phyloP scores from a whole-genome alignment of 2,113 vertebrate genomes.

The Cochlearius cochlearius region DNA sequence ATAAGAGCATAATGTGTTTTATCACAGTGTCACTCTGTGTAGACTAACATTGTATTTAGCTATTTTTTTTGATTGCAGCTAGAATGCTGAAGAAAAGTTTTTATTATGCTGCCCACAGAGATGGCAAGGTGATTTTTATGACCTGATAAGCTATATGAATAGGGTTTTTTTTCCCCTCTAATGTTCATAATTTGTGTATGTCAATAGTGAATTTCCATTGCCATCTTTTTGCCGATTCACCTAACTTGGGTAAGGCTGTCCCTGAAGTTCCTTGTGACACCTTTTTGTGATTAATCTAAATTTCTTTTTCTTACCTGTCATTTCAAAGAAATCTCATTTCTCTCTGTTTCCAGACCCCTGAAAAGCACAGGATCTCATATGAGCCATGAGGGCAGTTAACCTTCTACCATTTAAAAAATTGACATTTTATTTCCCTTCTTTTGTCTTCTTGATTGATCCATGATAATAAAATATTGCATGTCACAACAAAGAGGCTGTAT shows the following conservation, averaged over 20 bases:
- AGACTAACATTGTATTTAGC: neutral
- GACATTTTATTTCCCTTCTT: neutral
- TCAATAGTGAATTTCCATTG: neutral
- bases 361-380: neutral
- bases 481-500: neutral
- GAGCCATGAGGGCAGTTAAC: neutral
- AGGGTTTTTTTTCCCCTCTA: neutral
- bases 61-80: neutral
- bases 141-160: neutral
- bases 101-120: neutral
- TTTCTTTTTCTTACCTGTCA: neutral
- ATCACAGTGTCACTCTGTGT: neutral
- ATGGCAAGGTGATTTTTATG: neutral
- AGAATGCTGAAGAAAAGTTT: neutral
- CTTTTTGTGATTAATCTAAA: neutral
- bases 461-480: neutral
- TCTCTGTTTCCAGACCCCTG: neutral
- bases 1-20: neutral
- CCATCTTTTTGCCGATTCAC: neutral
- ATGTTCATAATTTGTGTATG: neutral
- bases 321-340: neutral
- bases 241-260: neutral
- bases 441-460: neutral
- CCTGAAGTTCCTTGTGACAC: neutral
- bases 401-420: neutral